Conservation (phyloP, 2,797 vertebrate species). For the Sciurus vulgaris region DNA sequence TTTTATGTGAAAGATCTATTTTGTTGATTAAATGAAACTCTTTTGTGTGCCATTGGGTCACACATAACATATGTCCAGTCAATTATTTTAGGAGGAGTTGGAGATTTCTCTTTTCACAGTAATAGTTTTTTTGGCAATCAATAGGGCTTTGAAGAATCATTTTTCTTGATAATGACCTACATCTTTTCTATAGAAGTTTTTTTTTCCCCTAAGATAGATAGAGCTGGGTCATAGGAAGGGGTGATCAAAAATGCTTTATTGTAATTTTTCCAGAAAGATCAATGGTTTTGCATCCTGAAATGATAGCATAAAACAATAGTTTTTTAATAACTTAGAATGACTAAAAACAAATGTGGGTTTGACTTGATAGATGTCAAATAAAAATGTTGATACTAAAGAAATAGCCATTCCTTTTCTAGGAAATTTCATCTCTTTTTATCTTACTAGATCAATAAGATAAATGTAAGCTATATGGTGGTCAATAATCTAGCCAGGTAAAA, state of each 20-base stretch:
- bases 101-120: conserved; percentile 85
- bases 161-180: conserved; percentile 84
- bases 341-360: conserved; percentile 69
- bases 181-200: conserved; percentile 75
- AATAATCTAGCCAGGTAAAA: conserved; percentile 72
- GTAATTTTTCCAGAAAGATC: conserved; percentile 71
- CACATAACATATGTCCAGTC: conserved; percentile 84
- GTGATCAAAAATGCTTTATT: conserved; percentile 55
- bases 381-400: conserved; percentile 76
- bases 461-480: conserved; percentile 65
- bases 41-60: conserved; percentile 77
- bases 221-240: conserved; percentile 59
- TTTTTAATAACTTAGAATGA: conserved; percentile 65
- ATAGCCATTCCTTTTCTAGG: conserved; percentile 68
- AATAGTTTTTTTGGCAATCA: conserved; percentile 87
- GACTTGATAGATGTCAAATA: conserved; percentile 75
- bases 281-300: conserved; percentile 65
- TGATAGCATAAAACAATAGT: conserved; percentile 62
- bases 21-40: conserved; percentile 83
- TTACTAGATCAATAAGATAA: conserved; percentile 75
- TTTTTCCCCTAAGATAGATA: conserved; percentile 7
- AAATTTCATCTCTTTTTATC: conserved; percentile 78
- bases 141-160: conserved; percentile 84
- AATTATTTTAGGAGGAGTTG: conserved; percentile 84
- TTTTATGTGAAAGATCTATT: conserved; percentile 81